A percentile compares a stretch with the other conserved stretches of the same genome.
These are phyloP conservation scores for Pimephales promelas DNA, from an alignment of 2,113 vertebrate species.

Conservation along the genomic window DNA sequence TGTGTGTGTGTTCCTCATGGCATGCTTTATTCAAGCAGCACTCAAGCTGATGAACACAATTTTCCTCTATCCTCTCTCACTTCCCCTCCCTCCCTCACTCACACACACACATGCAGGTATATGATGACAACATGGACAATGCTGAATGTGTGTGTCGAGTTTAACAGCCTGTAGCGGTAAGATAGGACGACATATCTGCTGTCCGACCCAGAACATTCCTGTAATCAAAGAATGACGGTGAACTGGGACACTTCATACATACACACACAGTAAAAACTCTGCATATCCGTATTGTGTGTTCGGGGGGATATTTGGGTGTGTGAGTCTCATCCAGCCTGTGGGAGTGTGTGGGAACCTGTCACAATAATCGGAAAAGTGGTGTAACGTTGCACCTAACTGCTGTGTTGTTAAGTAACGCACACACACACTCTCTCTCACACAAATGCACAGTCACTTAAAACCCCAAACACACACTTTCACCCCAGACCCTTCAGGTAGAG, in stretches of 20 bases:
- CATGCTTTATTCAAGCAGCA: slow-evolving; percentile 39
- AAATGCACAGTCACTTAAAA: slow-evolving; percentile 46
- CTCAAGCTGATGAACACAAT: slow-evolving; percentile 47
- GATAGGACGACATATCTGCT: slow-evolving; percentile 58
- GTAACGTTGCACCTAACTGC: slow-evolving; percentile 66
- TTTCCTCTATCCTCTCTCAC: slow-evolving; percentile 23
- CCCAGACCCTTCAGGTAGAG: slow-evolving; percentile 36
- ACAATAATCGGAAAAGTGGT: slow-evolving; percentile 55
- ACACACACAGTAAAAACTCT: slow-evolving; percentile 27
- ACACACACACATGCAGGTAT: slow-evolving; percentile 49
- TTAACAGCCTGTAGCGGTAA: slow-evolving; percentile 56
- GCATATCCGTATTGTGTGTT: slow-evolving; percentile 17
- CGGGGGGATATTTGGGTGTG: slow-evolving; percentile 50
- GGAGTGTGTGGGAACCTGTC: slow-evolving; percentile 73
- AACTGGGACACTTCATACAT: slow-evolving; percentile 53
- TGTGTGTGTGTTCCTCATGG: slow-evolving; percentile 14
- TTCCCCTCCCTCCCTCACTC: background rate
- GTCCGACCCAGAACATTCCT: slow-evolving; percentile 57
- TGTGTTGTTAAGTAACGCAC: slow-evolving; percentile 42
- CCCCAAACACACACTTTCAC: slow-evolving; percentile 52
- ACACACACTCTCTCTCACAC: slow-evolving; percentile 27
- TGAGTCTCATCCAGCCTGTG: slow-evolving; percentile 48
- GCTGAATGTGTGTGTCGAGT: slow-evolving; percentile 40
- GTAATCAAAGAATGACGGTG: slow-evolving; percentile 63
- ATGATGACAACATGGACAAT: slow-evolving; percentile 56